Conservation (phyloP, 1,140 invertebrate genomes). For the Gonatopus flavifemur region DNA sequence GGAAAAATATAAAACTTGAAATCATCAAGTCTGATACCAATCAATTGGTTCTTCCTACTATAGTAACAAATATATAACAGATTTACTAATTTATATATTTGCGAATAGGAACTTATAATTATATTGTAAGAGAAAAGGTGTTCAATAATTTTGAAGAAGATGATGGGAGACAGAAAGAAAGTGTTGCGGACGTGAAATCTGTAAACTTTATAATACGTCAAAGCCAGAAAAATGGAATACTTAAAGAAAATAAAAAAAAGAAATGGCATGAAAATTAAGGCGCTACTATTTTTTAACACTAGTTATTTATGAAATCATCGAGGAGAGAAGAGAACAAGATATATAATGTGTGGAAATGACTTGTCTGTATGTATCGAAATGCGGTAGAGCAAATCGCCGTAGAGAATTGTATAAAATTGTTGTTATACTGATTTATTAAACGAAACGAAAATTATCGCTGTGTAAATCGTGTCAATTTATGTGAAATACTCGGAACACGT, state of each 20-base stretch:
- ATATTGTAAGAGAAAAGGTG: conserved; percentile 19
- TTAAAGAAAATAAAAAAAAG: conserved; percentile 23
- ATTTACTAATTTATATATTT: conserved; percentile 43
- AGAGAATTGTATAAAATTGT: conserved; percentile 37
- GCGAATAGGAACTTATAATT: conserved; percentile 31
- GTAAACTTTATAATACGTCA: conserved; percentile 21
- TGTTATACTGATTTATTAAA: conserved; percentile 31
- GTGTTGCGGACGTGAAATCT: conserved; percentile 20
- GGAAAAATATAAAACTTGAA: conserved; percentile 27
- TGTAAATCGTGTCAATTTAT: too few species aligned
- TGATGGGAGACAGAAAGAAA: conserved; percentile 9
- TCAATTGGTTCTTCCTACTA: conserved; percentile 37
- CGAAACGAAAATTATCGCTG: conserved; percentile 27
- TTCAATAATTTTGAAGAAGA: conserved; percentile 14
- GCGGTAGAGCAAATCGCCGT: conserved; percentile 23
- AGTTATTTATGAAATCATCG: conserved; percentile 38
- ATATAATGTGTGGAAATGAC: conserved; percentile 17
- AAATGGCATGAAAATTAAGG: conserved; percentile 40
- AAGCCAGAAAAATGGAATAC: conserved; percentile 5
- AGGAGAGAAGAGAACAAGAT: conserved; percentile 11
- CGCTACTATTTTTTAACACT: conserved; percentile 41
- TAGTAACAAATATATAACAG: conserved; percentile 33
- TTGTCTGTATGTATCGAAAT: conserved; percentile 20
- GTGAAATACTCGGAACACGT: too few species aligned
- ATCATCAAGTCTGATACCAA: conserved; percentile 38